Conservation (phyloP, 2,113 vertebrate genomes). For the Piaya cayana region DNA sequence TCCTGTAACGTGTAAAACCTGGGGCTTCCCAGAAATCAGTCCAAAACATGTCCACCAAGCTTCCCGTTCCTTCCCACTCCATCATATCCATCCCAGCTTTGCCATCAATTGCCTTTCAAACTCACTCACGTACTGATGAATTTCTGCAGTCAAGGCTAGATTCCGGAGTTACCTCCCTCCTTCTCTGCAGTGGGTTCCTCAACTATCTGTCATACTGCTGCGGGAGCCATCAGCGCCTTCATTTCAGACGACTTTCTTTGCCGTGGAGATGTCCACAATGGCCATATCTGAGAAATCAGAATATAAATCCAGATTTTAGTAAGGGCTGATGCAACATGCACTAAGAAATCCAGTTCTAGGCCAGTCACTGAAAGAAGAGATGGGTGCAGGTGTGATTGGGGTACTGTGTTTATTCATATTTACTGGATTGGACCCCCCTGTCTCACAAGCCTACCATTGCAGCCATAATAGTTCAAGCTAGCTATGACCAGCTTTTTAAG, state of each 20-base stretch:
- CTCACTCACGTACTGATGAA: neutral
- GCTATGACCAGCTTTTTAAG: neutral
- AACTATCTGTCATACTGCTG: neutral
- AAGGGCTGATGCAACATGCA: neutral
- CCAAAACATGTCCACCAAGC: neutral
- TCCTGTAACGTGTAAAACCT: neutral
- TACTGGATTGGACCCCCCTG: neutral
- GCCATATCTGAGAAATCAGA: neutral
- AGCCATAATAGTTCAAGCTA: neutral
- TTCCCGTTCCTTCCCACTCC: neutral
- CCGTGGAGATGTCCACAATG: neutral
- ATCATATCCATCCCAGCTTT: neutral
- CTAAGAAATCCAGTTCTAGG: neutral
- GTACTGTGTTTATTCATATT: neutral
- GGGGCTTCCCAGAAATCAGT: neutral
- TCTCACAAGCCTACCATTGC: neutral
- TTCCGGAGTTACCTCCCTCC: neutral
- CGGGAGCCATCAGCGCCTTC: neutral
- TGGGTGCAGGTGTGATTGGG: rapidly evolving
- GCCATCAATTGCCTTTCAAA: neutral
- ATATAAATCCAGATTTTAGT: neutral
- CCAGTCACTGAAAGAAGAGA: neutral
- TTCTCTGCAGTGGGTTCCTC: neutral
- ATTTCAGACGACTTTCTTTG: neutral
- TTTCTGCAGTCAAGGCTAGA: neutral